Conservation (phyloP, 2,113 vertebrate species). For the Macaca nemestrina region DNA sequence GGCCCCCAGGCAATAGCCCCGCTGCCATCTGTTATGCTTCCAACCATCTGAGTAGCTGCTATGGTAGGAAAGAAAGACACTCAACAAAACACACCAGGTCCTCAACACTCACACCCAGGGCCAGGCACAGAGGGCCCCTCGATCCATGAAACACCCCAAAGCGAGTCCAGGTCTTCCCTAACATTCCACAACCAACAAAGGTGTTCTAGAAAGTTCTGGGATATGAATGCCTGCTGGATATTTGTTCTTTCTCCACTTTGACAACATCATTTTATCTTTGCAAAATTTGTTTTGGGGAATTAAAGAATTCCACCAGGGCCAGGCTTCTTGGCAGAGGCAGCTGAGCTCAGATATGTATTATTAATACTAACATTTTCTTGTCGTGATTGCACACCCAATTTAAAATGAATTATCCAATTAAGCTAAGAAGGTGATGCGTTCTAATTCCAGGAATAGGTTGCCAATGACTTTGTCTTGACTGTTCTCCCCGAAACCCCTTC, state of each 20-base stretch:
- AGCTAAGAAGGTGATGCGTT: neutral
- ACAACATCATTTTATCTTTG: neutral
- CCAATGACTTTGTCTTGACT: constrained; percentile 15
- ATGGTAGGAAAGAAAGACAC: neutral
- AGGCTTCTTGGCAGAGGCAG: neutral
- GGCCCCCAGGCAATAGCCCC: neutral
- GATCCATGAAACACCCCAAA: neutral
- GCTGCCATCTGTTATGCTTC: constrained; percentile 32
- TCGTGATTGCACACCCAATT: neutral
- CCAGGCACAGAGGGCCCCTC: neutral
- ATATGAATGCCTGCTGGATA: neutral
- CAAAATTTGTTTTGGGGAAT: constrained; percentile 18
- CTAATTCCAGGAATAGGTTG: constrained; percentile 17
- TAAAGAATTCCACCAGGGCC: neutral
- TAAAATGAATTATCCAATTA: constrained; percentile 55
- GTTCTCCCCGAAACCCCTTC: neutral
- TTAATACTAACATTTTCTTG: neutral
- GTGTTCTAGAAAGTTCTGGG: neutral
- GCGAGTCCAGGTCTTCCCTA: neutral
- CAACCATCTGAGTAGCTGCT: neutral
- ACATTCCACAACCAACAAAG: neutral
- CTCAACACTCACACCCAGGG: neutral
- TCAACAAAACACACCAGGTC: neutral
- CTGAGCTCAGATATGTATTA: neutral
- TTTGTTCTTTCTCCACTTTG: neutral